These are phyloP conservation scores for Eristalinus sepulchralis DNA, from an alignment of 2,888 invertebrate species.

Conservation along the genomic window DNA sequence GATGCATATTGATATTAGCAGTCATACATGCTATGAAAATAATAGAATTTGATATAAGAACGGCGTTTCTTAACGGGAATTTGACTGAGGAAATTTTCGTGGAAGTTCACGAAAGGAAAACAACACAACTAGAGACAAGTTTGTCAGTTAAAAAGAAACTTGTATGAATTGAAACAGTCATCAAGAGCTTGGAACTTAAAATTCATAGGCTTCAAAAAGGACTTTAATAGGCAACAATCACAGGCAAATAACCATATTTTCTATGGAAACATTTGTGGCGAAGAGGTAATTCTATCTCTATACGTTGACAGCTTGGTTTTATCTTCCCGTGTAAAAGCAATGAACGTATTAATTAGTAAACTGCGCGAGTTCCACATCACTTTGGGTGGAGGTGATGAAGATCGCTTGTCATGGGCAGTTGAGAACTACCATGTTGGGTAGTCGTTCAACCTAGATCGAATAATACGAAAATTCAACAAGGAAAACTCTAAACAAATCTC, in stretches of 20 bases:
- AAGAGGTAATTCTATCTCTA: slow-evolving; percentile 14
- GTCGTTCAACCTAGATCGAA: neutral
- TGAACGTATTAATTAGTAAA: slow-evolving; percentile 1
- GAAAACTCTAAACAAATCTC: slow-evolving; percentile 2
- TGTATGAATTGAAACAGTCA: neutral
- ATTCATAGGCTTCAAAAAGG: neutral
- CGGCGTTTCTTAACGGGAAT: no score
- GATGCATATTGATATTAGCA: no score
- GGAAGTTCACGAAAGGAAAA: neutral
- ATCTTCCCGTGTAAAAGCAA: slow-evolving; percentile 10
- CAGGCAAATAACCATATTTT: neutral
- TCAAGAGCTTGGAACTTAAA: slow-evolving; percentile 1
- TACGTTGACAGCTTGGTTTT: slow-evolving; percentile 28
- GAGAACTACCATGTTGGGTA: neutral
- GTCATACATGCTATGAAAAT: no score
- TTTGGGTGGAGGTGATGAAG: neutral
- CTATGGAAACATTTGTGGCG: neutral
- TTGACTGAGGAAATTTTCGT: no score
- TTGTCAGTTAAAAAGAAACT: slow-evolving; percentile 3
- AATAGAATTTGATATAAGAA: no score
- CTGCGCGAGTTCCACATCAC: neutral
- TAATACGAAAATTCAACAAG: slow-evolving; percentile 19
- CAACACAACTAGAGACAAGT: neutral
- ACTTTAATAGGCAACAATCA: neutral
- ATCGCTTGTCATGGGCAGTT: neutral